A percentile compares a stretch with the other conserved stretches of the same genome.
phyloP scores from a whole-genome alignment of 2,888 invertebrate species.

The Melipona beecheii region DNA sequence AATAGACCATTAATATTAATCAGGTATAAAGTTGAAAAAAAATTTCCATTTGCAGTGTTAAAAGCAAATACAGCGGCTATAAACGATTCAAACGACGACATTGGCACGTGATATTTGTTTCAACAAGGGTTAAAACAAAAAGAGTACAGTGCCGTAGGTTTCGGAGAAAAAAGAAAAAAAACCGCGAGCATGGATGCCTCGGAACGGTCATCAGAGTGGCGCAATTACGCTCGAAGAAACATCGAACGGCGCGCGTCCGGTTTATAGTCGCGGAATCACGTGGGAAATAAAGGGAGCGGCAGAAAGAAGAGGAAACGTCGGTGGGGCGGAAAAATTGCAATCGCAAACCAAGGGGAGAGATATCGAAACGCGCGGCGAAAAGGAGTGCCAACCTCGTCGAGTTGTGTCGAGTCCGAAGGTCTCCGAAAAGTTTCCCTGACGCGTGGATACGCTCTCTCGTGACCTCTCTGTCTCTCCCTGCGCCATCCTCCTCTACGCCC shows the following conservation, averaged over 20 bases:
- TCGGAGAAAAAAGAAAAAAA: too few relatives aligned
- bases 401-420: conserved; percentile 38
- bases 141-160: too few relatives aligned
- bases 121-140: too few relatives aligned
- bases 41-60: too few relatives aligned
- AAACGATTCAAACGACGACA: too few relatives aligned
- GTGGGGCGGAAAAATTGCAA: conserved; percentile 12
- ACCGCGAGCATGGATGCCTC: neutral
- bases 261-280: neutral
- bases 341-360: conserved; percentile 7
- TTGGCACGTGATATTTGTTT: too few relatives aligned
- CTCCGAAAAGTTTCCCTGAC: conserved; percentile 45
- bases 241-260: neutral
- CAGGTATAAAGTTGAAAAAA: too few relatives aligned
- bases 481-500: too few relatives aligned
- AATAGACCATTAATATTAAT: too few relatives aligned
- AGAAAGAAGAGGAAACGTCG: neutral
- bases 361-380: conserved; percentile 26
- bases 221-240: neutral
- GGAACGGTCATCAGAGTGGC: neutral
- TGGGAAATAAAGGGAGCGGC: neutral
- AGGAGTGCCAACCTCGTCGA: conserved; percentile 18
- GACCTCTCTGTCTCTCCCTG: conserved; percentile 8
- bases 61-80: too few relatives aligned
- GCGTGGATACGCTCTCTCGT: conserved; percentile 34